phyloP scores from a whole-genome alignment of 2,797 vertebrate species.

The Podarcis lilfordi region DNA sequence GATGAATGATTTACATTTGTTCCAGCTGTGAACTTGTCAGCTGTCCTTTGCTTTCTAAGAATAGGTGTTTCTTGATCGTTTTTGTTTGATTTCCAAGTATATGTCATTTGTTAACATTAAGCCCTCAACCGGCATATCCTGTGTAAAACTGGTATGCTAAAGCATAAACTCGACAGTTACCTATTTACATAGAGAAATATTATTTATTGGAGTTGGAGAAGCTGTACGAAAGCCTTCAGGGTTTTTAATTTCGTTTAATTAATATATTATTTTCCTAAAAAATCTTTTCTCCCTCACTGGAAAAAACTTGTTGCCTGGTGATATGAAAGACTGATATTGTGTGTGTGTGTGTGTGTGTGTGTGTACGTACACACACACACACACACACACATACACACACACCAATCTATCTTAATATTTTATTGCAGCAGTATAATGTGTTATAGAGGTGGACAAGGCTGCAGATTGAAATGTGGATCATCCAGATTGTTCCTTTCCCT shows the following conservation, averaged over 20 bases:
- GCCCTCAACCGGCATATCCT: conserved; percentile 73
- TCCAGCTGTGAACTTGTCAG: conserved; percentile 81
- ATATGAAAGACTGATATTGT: conserved; percentile 66
- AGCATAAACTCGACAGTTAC: conserved; percentile 75
- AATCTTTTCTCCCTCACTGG: conserved; percentile 26
- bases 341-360: too few relatives aligned
- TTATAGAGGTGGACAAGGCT: conserved; percentile 82
- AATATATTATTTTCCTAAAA: neutral
- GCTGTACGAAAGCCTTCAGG: conserved; percentile 47
- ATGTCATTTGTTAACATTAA: conserved; percentile 78
- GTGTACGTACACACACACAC: neutral
- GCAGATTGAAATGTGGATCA: conserved; percentile 82
- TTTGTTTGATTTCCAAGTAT: conserved; percentile 83
- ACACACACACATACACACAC: conserved; percentile 30
- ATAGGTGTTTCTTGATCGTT: conserved; percentile 79
- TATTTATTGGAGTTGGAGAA: conserved; percentile 69
- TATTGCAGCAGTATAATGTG: conserved; percentile 80
- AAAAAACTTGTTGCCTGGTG: conserved; percentile 63
- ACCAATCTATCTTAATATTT: conserved; percentile 77
- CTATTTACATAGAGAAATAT: conserved; percentile 75
- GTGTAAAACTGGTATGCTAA: conserved; percentile 74
- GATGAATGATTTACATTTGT: conserved; percentile 79
- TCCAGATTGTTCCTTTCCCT: conserved; percentile 84
- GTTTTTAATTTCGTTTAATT: neutral
- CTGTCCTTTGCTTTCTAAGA: conserved; percentile 77